Evolutionary conservation across 2,113 vertebrate species (phyloP).

Genomic region (Ploceus nigricollis): DNA sequence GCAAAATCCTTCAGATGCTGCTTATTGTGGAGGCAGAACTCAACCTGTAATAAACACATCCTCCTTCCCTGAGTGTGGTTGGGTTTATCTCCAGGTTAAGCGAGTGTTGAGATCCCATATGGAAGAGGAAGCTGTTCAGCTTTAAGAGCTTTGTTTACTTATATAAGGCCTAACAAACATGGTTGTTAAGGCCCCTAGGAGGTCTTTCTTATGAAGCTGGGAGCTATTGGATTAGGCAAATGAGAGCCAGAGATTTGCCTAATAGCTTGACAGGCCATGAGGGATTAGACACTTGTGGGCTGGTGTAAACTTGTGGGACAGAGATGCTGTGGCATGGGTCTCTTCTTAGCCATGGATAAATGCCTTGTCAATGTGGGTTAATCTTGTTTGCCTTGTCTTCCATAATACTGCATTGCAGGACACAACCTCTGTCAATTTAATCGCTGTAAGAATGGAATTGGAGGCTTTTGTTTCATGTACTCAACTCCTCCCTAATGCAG

Average conservation of each 20-base stretch:
- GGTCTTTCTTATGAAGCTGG: constrained; percentile 73
- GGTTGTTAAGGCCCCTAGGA: constrained; percentile 65
- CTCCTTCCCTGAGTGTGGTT: background rate
- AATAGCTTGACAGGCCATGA: constrained; percentile 77
- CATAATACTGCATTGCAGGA: constrained; percentile 60
- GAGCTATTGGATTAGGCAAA: constrained; percentile 84
- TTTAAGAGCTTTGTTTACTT: constrained; percentile 80
- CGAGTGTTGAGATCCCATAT: constrained; percentile 20
- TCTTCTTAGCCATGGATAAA: constrained; percentile 72
- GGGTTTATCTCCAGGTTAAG: constrained; percentile 21
- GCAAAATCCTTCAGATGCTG: background rate
- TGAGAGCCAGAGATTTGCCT: constrained; percentile 68
- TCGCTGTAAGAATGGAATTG: constrained; percentile 6
- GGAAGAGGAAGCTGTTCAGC: constrained; percentile 51
- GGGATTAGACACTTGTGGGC: constrained; percentile 77
- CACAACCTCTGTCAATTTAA: background rate
- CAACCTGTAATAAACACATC: background rate
- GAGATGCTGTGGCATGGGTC: constrained; percentile 21
- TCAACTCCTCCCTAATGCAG: background rate
- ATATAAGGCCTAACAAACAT: constrained; percentile 81
- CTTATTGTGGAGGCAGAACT: background rate
- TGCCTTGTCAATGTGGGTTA: constrained; percentile 77
- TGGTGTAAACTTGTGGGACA: constrained; percentile 66
- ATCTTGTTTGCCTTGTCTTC: constrained; percentile 79
- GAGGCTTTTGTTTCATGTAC: background rate